Percentiles rank a stretch among this genome's conserved stretches.
These are phyloP conservation scores for Sesia bembeciformis DNA, from an alignment of 2,888 invertebrate species.

Conservation along the genomic window DNA sequence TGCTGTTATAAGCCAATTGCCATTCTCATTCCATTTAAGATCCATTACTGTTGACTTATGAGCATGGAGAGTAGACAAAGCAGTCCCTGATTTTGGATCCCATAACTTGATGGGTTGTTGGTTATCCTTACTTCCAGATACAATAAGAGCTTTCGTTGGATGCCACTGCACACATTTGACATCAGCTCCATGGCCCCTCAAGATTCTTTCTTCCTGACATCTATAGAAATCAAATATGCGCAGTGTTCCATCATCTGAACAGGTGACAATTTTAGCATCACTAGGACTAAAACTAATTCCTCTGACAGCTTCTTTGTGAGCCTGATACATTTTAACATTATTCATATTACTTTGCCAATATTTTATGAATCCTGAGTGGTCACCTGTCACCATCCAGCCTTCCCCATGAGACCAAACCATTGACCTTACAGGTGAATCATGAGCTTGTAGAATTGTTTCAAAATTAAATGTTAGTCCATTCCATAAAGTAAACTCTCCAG, in stretches of 20 bases:
- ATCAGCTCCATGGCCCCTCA: slow-evolving; percentile 97
- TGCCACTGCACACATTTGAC: slow-evolving; percentile 99
- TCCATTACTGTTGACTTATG: slow-evolving; percentile 99
- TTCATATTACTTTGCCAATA: slow-evolving; percentile 99
- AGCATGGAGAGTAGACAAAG: slow-evolving; percentile 97
- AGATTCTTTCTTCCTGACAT: slow-evolving; percentile 95
- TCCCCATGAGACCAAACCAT: slow-evolving; percentile 99
- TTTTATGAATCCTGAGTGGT: slow-evolving; percentile 98
- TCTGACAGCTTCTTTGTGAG: slow-evolving; percentile 99
- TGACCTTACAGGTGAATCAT: slow-evolving; percentile 98
- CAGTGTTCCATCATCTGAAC: slow-evolving; percentile 99
- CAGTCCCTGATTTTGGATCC: slow-evolving; percentile 98
- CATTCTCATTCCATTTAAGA: slow-evolving; percentile 99
- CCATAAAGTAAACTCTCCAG: slow-evolving; percentile 99
- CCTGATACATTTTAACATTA: slow-evolving; percentile 99
- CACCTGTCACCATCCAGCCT: slow-evolving; percentile 99
- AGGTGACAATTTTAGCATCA: slow-evolving; percentile 98
- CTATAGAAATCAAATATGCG: slow-evolving; percentile 99
- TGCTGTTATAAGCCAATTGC: slow-evolving; percentile 99
- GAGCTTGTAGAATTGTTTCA: slow-evolving; percentile 99
- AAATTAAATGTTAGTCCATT: slow-evolving; percentile 99
- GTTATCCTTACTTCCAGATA: slow-evolving; percentile 99
- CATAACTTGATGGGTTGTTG: slow-evolving; percentile 99
- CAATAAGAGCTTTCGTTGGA: slow-evolving; percentile 96
- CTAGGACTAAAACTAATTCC: slow-evolving; percentile 99